Base-by-base conservation (phyloP, 1,140 invertebrate species). In the Bradysia coprophila region DNA sequence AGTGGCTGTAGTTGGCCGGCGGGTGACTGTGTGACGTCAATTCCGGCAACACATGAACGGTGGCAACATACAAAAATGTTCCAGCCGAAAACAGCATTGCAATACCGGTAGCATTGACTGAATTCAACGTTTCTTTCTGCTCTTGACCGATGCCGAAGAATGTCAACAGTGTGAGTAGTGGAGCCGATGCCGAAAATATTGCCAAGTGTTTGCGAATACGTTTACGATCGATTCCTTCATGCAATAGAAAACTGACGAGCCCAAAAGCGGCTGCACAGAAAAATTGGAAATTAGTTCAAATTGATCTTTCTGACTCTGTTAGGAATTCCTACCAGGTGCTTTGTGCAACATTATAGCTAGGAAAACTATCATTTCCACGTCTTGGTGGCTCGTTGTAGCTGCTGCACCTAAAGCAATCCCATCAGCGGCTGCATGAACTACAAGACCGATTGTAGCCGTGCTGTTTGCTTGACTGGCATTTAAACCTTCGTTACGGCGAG, bases 271-370 rank as follows among this genome's bases (percentile, higher is more conserved):
- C 93, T 4, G n/a, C n/a, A n/a, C n/a, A n/a, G n/a, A n/a, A n/a
- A n/a, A n/a, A n/a, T n/a, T n/a, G n/a, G n/a, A n/a, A n/a, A n/a
- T n/a, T n/a, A n/a, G n/a, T n/a, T n/a, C n/a, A n/a, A n/a, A n/a
- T n/a, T n/a, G n/a, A n/a, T n/a, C n/a, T n/a, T n/a, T n/a, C n/a
- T n/a, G n/a, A n/a, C n/a, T n/a, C n/a, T n/a, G n/a, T n/a, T n/a
- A n/a, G n/a, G n/a, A n/a, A n/a, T n/a, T n/a, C n/a, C n/a, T n/a
- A n/a, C n/a, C n/a, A n/a, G 95, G 95, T 11, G 91, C 93, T 68
- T 99, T 99, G 55, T 99, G 95, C 13, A 99, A 66, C 92, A 99
- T 98, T 47, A 98, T 98, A 20, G 95, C 95, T 24, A 95, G 59
- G 61, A 98, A 98, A 16, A 99, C 91, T 47, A 99, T 94, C 51